Evolutionary conservation across 2,113 vertebrate genomes (phyloP).

Genomic region (Rostratula benghalensis): DNA sequence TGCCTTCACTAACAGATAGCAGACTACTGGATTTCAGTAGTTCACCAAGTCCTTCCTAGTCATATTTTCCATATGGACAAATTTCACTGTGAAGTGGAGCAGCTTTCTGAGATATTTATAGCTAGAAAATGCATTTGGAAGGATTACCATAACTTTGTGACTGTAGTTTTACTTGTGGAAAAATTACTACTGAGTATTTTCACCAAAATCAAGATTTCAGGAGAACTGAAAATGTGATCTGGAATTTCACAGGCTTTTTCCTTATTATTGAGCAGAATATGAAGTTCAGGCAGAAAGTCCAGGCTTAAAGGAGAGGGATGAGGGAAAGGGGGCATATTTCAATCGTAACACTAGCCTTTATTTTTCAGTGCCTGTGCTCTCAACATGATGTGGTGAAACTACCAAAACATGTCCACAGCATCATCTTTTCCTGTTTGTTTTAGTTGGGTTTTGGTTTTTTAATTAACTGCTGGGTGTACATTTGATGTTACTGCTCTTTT

Average conservation of each 20-base stretch:
- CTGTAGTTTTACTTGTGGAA: conserved; percentile 42
- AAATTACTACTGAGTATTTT: conserved; percentile 48
- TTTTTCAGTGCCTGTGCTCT: background rate
- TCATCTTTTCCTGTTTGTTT: background rate
- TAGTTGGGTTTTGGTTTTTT: background rate
- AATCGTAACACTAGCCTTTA: background rate
- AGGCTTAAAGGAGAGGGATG: background rate
- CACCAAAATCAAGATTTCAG: conserved; percentile 24
- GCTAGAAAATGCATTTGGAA: conserved; percentile 45
- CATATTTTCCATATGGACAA: conserved; percentile 58
- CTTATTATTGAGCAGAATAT: background rate
- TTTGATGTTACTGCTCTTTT: background rate
- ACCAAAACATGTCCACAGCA: background rate
- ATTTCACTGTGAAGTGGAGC: conserved; percentile 45
- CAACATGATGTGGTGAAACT: background rate
- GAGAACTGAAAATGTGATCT: background rate
- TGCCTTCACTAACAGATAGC: background rate
- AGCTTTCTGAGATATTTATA: conserved; percentile 54
- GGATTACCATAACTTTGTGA: conserved; percentile 36
- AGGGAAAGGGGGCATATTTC: background rate
- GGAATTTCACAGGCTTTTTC: conserved; percentile 29
- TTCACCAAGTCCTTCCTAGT: conserved; percentile 51
- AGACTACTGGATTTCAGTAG: conserved; percentile 19
- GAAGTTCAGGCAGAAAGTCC: background rate
- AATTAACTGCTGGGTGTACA: background rate